Percentiles rank a stretch among this genome's conserved stretches.
These are phyloP conservation scores for Callosobruchus maculatus DNA, from an alignment of 2,888 invertebrate species.

Conservation along the genomic window DNA sequence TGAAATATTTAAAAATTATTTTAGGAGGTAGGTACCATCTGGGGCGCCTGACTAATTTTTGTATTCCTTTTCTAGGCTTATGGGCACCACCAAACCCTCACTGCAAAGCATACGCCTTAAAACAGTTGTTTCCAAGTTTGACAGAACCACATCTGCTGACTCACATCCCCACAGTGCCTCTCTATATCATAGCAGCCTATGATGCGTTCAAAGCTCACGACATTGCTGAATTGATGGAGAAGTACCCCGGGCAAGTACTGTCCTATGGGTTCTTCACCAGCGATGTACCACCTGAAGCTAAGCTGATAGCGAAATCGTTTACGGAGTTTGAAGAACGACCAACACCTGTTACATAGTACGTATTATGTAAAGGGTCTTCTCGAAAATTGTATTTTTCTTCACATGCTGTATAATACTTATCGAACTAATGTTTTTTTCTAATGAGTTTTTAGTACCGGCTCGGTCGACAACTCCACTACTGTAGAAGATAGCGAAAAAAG, in stretches of 20 bases:
- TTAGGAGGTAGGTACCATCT: too few relatives aligned
- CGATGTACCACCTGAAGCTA: conserved; percentile 57
- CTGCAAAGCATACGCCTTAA: conserved; percentile 45
- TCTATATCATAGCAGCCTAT: conserved; percentile 65
- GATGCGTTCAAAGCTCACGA: conserved; percentile 66
- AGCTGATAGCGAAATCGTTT: conserved; percentile 60
- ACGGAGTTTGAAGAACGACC: conserved; percentile 58
- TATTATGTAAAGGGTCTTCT: too few relatives aligned
- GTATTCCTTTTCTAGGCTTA: conserved; percentile 31
- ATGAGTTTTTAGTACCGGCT: too few relatives aligned
- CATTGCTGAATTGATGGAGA: conserved; percentile 53
- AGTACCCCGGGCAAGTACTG: conserved; percentile 55
- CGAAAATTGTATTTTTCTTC: too few relatives aligned
- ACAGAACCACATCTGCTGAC: conserved; percentile 57
- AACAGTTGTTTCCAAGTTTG: conserved; percentile 49
- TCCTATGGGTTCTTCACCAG: conserved; percentile 68
- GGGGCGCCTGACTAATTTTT: too few relatives aligned
- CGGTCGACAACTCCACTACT: too few relatives aligned
- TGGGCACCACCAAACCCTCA: conserved; percentile 49
- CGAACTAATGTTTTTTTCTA: too few relatives aligned
- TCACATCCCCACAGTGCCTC: conserved; percentile 58
- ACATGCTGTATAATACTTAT: too few relatives aligned
- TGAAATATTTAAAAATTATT: too few relatives aligned
- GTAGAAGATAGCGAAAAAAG: too few relatives aligned
- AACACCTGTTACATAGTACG: conserved; percentile 55